A percentile compares a stretch with the other conserved stretches of the same genome.
These are phyloP conservation scores for Petaurus breviceps DNA, from an alignment of 2,113 vertebrate genomes.

Conservation along the genomic window DNA sequence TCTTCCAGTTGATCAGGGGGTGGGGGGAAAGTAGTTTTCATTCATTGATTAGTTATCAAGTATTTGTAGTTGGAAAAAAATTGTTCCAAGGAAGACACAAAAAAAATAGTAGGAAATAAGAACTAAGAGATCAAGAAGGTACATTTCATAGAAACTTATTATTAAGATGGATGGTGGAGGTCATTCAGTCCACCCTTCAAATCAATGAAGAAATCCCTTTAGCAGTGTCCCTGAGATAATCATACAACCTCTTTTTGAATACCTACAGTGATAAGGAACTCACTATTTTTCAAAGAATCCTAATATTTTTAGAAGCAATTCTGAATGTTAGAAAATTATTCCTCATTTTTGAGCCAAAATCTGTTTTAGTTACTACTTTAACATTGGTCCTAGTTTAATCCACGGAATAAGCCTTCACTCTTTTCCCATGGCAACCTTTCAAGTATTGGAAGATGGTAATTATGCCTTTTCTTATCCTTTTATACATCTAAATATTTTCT, in stretches of 20 bases:
- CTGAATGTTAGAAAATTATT: neutral
- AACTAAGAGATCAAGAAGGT: neutral
- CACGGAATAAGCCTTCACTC: neutral
- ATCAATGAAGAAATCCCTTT: neutral
- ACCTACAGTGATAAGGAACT: neutral
- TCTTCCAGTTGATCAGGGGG: neutral
- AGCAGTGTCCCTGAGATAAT: neutral
- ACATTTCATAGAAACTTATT: neutral
- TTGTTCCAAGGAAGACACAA: neutral
- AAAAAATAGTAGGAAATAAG: neutral
- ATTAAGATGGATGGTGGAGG: neutral
- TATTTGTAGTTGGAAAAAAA: neutral
- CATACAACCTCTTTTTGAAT: neutral
- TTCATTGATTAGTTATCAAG: neutral
- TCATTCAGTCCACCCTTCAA: neutral
- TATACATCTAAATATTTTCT: neutral
- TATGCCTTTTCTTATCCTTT: neutral
- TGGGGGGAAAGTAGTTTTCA: neutral
- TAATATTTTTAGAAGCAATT: neutral
- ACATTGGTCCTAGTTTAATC: neutral
- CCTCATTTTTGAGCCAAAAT: neutral
- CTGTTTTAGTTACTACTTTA: neutral
- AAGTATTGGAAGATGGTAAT: neutral
- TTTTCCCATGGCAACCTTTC: neutral
- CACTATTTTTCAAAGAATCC: neutral